Conservation (phyloP, 2,888 invertebrate genomes). For the Andricus curvator region DNA sequence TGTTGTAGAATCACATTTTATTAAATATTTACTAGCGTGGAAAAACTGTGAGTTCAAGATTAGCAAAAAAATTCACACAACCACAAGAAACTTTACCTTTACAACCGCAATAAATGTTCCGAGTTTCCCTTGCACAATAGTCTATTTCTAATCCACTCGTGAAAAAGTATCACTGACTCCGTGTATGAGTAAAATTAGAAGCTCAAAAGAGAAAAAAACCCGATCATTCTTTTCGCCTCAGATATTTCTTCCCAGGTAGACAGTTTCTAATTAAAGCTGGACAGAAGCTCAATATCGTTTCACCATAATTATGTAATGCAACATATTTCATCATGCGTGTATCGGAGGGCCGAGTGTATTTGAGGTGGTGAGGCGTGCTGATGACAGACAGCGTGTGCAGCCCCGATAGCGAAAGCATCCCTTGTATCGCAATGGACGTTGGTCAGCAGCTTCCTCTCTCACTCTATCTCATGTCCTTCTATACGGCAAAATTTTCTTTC, state of each 20-base stretch:
- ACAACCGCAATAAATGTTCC: no score
- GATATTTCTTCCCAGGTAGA: slow-evolving; percentile 52
- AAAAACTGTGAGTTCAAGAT: no score
- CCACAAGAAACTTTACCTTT: no score
- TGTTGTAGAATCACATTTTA: no score
- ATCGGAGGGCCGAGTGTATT: slow-evolving; percentile 70
- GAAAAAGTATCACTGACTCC: no score
- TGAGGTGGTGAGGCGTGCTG: slow-evolving; percentile 75
- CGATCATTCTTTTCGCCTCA: not conserved
- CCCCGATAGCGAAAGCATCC: slow-evolving; percentile 71
- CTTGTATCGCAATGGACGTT: slow-evolving; percentile 70
- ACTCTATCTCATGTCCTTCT: slow-evolving; percentile 49
- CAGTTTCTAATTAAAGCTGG: slow-evolving; percentile 68
- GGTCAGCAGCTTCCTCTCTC: slow-evolving; percentile 56
- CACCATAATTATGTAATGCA: slow-evolving; percentile 70
- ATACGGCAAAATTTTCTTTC: slow-evolving; percentile 51
- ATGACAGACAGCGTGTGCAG: slow-evolving; percentile 75
- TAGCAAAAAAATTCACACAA: no score
- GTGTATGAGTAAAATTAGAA: no score
- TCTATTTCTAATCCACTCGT: no score
- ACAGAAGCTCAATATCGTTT: slow-evolving; percentile 63
- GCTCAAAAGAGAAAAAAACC: no score
- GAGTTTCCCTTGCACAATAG: no score
- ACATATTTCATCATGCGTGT: slow-evolving; percentile 69
- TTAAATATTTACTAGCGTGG: no score